Evolutionary conservation across 1,140 invertebrate genomes (phyloP).

Genomic region (Panulirus ornatus): DNA sequence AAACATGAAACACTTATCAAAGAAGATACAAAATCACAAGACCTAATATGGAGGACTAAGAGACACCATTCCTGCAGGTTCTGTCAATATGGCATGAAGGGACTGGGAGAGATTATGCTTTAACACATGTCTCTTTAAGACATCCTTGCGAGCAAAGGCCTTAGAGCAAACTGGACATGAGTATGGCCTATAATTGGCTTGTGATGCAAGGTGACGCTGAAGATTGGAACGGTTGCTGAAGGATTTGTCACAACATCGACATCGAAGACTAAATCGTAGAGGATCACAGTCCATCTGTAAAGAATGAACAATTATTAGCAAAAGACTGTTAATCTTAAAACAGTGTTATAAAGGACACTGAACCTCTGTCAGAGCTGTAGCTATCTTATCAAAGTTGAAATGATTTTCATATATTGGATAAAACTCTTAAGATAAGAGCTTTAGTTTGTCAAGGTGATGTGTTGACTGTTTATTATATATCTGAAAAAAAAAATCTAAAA

Average conservation of each 20-base stretch:
- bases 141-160: constrained; percentile 61
- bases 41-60: constrained; percentile 48
- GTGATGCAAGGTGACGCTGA: constrained; percentile 61
- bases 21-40: not conserved
- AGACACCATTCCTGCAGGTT: constrained; percentile 54
- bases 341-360: not conserved
- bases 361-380: no score
- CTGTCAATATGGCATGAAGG: constrained; percentile 52
- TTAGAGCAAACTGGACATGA: constrained; percentile 55
- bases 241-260: constrained; percentile 63
- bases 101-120: constrained; percentile 62
- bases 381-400: no score
- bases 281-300: constrained; percentile 54
- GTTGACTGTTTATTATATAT: no score
- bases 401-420: no score
- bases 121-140: constrained; percentile 46
- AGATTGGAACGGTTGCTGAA: constrained; percentile 64
- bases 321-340: not conserved
- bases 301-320: not conserved
- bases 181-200: constrained; percentile 62
- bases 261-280: constrained; percentile 48
- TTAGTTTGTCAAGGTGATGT: no score
- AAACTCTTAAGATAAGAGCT: no score
- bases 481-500: no score
- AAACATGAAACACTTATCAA: not conserved